Conservation (phyloP, 2,888 invertebrate species). For the Cantharis flavilabris region DNA sequence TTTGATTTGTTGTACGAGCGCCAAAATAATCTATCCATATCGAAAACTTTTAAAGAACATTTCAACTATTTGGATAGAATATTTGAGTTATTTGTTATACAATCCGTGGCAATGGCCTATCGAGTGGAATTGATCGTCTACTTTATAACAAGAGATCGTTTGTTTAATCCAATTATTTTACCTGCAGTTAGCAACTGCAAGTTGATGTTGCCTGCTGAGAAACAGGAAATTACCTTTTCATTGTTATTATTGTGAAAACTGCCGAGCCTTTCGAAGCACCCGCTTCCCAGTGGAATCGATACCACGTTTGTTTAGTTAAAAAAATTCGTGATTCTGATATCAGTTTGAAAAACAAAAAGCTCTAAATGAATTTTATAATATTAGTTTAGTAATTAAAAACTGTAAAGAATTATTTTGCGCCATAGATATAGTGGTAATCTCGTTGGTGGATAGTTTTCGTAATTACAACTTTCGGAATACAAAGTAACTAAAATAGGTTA, state of each 20-base stretch:
- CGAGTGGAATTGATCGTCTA: not conserved
- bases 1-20: too few relatives aligned
- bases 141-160: not conserved
- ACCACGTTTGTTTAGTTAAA: too few relatives aligned
- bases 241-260: not conserved
- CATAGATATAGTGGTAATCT: not conserved
- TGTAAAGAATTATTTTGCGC: not conserved
- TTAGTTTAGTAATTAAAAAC: not conserved
- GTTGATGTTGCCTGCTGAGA: not conserved
- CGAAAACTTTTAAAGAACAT: too few relatives aligned
- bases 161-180: not conserved
- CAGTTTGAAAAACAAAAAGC: not conserved
- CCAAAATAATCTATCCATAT: too few relatives aligned
- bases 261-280: not conserved
- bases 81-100: not conserved
- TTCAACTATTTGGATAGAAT: too few relatives aligned
- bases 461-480: slow-evolving; percentile 2
- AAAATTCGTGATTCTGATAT: not conserved
- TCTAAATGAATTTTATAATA: not conserved
- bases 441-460: not conserved
- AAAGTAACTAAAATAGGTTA: not conserved
- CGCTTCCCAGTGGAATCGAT: not conserved
- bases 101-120: not conserved
- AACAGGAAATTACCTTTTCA: not conserved
- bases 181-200: not conserved